Evolutionary conservation across 2,113 vertebrate species (phyloP).

Genomic region (Oncorhynchus kisutch): DNA sequence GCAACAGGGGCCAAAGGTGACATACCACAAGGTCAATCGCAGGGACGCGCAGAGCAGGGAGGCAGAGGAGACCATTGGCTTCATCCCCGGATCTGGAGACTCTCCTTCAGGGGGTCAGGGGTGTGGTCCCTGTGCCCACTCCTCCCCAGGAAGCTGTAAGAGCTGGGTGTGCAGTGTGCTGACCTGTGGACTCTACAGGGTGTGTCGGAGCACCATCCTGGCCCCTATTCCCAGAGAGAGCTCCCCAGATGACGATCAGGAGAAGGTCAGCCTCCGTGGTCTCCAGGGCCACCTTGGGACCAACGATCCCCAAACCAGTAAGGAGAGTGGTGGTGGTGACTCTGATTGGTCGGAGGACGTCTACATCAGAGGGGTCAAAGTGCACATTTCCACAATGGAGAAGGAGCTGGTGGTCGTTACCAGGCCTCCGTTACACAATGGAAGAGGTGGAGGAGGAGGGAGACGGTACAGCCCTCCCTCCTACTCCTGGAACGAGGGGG

Average conservation of each 20-base stretch:
- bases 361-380: conserved; percentile 71
- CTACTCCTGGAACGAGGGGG: conserved; percentile 58
- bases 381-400: conserved; percentile 57
- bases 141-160: conserved; percentile 65
- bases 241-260: conserved; percentile 52
- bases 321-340: conserved; percentile 51
- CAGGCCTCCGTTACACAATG: conserved; percentile 3
- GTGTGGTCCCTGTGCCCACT: conserved; percentile 75
- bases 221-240: conserved; percentile 52
- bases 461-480: conserved; percentile 54
- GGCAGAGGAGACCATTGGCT: conserved; percentile 83
- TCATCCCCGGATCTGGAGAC: conserved; percentile 80
- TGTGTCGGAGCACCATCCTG: conserved; percentile 61
- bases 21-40: conserved; percentile 66
- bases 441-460: not conserved
- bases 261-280: conserved; percentile 49
- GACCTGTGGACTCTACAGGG: conserved; percentile 84
- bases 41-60: conserved; percentile 75
- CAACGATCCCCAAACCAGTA: not conserved
- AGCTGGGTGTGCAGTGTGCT: conserved; percentile 63
- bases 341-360: conserved; percentile 85
- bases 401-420: conserved; percentile 70
- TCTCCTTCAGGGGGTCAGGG: conserved; percentile 42
- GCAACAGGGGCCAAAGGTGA: conserved; percentile 3
- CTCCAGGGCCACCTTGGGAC: conserved; percentile 50